Evolutionary conservation across 2,113 vertebrate species (phyloP), one percentile per base, ranked within the genome.

Genomic region (Chaetodon trifascialis): DNA sequence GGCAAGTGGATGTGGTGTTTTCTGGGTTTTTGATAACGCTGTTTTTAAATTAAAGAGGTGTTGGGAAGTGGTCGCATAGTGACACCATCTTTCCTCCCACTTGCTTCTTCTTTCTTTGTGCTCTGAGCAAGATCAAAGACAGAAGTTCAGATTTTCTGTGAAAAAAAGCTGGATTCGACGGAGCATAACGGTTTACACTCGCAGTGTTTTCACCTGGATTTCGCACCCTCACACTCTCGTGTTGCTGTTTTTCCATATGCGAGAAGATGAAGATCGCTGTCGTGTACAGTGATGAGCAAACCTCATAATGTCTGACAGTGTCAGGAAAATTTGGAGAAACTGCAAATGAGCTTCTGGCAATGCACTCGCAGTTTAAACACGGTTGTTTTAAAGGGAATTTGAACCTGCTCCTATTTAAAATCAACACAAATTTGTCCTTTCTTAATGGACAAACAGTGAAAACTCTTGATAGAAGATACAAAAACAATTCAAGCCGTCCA

Each of bases 1-100:
- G 62, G 46, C 16, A 73, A 69, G 59, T 49, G 46, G 72, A 81
- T 56, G 64, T 23, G 38, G 63, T 42, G 58, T 34, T 83, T 52
- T 75, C 54, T 49, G 49, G 62, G 44, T 59, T 62, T 80, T 30
- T 2, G 42, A 36, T 12, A 42, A 21, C 42, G 49, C 38, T 52
- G 49, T 51, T 42, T 47, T 52, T 16, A n/a, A 11, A 17, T 73
- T 21, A 7, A 2, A 23, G 2, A 23, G 11, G 12, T 42, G 12
- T 10, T 6, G 17, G 7, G 7, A 40, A 68, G n/a, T 44, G 46
- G 46, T 46, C 60, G 52, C 7, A 19, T 2, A 40, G 11, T 15
- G 36, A 66, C 7, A 0, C 2, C 11, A 16, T 52, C 47, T 55
- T 56, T 63, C 36, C 60, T 34, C 47, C 12, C 49, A 52, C 19